Conservation (phyloP, 2,888 invertebrate species). For the Campopleginae sp. region DNA sequence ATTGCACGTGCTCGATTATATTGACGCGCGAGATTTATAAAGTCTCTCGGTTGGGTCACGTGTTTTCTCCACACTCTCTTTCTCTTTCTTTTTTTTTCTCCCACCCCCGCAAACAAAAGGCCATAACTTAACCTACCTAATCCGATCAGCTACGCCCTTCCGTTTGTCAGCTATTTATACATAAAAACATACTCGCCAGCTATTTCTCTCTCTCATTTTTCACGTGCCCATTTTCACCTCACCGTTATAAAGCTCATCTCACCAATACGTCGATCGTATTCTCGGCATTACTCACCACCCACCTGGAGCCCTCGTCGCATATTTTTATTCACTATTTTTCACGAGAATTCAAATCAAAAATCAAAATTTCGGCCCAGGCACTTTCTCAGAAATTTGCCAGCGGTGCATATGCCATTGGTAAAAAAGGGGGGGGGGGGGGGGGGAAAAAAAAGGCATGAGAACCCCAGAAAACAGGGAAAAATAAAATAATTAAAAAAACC, state of each 20-base stretch:
- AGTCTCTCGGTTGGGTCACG: slow-evolving; percentile 75
- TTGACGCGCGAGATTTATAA: slow-evolving; percentile 78
- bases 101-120: not conserved
- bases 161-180: slow-evolving; percentile 3
- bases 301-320: not conserved
- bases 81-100: not conserved
- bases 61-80: slow-evolving; percentile 68
- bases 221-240: slow-evolving; percentile 49
- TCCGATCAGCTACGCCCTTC: not conserved
- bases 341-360: not conserved
- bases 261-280: slow-evolving; percentile 11
- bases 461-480: too few relatives aligned
- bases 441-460: too few relatives aligned
- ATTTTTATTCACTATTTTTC: not conserved
- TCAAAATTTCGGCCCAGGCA: too few relatives aligned
- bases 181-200: slow-evolving; percentile 44
- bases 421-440: too few relatives aligned
- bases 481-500: too few relatives aligned
- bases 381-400: too few relatives aligned
- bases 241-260: slow-evolving; percentile 44
- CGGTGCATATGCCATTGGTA: too few relatives aligned
- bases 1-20: slow-evolving; percentile 73
- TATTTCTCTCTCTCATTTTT: slow-evolving; percentile 62
- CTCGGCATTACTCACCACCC: slow-evolving; percentile 14
- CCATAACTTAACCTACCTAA: not conserved